Base-by-base conservation (phyloP, 2,888 invertebrate species). In the Torymus auratus region DNA sequence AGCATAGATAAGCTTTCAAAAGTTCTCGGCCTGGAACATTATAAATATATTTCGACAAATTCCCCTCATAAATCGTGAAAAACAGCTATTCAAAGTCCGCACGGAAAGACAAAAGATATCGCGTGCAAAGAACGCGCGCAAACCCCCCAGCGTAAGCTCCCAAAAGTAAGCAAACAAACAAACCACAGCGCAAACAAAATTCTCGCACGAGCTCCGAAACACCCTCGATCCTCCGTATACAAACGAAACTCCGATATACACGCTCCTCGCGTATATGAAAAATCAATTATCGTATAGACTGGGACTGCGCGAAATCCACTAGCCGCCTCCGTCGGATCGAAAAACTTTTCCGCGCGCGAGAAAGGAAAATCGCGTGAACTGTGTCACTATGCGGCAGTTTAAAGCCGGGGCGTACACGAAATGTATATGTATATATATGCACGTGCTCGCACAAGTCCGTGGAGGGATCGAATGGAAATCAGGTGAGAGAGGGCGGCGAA, bases 401-500 rank as follows among this genome's bases (percentile, higher is more conserved):
- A 64, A 73, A 71, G 20, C 14, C 60, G 7, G 50, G 13, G 52
- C 53, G 41, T 15, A 64, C 11, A 4, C 11, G 28, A 10, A 3
- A 23, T 50, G 55, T 28, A 23, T 50, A 23, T 50, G 55, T 28
- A 23, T 50, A 58, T 14, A 50, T 17, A 62, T 15, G 7, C 41
- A 11, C 13, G 15, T 4, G 41, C 12, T 11, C 12, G 56, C 17
- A 15, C 20, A 50, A 72, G 58, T 60, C 76, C 68, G 7, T 17
- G 28, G 81, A n/a, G 52, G 77, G 64, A 76, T 75, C 55, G 76
- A 76, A 76, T 76, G 71, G 58, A 68, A 81, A 81, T 50, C 68
- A 81, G 68, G 68, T 69, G 67, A 77, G 77, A 80, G 70, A 28
- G 67, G 71, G 72, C 74, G 70, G 64, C n/a, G 68, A 73, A 56